These are phyloP conservation scores for Theristus sp. DNA, from an alignment of 2,888 invertebrate species.

Conservation along the genomic window DNA sequence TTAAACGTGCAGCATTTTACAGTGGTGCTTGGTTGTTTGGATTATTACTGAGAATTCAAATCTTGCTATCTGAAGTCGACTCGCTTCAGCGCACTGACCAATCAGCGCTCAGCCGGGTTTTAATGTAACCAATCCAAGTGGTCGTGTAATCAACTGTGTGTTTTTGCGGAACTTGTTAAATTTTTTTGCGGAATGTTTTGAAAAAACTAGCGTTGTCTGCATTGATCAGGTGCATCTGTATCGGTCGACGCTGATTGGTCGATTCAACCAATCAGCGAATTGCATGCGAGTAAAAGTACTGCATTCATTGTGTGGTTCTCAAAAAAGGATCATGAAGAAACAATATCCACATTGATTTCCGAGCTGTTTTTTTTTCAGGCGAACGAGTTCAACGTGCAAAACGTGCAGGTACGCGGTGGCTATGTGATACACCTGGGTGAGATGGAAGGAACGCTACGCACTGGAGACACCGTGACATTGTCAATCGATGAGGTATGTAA, in stretches of 20 bases:
- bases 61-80: background rate
- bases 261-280: too few relatives aligned
- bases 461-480: background rate
- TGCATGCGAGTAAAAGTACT: too few relatives aligned
- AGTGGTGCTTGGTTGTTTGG: background rate
- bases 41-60: background rate
- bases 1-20: background rate
- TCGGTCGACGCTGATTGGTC: too few relatives aligned
- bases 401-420: constrained; percentile 83
- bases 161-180: too few relatives aligned
- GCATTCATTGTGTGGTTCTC: too few relatives aligned
- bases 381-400: constrained; percentile 69
- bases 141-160: too few relatives aligned
- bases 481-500: constrained; percentile 46
- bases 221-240: too few relatives aligned
- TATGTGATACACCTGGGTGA: constrained; percentile 82
- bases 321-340: too few relatives aligned
- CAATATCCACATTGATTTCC: too few relatives aligned
- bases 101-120: background rate
- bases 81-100: background rate
- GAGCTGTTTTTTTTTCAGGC: constrained; percentile 35
- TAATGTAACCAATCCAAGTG: too few relatives aligned
- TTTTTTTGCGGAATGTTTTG: too few relatives aligned
- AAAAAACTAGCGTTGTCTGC: too few relatives aligned
- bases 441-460: constrained; percentile 56